Conservation (phyloP, 2,113 vertebrate genomes). For the Oryzias melastigma region DNA sequence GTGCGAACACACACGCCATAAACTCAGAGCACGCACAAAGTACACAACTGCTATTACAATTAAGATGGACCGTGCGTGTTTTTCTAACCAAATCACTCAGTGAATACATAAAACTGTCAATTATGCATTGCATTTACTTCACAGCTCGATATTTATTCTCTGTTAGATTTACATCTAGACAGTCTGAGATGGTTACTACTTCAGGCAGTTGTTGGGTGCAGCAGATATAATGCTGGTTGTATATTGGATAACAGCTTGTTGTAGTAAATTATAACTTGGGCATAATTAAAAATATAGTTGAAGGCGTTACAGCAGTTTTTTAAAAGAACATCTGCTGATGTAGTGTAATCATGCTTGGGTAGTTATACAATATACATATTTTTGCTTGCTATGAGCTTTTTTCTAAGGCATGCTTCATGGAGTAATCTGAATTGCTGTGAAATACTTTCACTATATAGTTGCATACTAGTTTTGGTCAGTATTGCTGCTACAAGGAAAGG, state of each 20-base stretch:
- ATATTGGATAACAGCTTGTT: neutral
- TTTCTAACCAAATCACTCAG: neutral
- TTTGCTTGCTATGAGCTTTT: too few species aligned
- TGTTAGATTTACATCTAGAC: slow-evolving; percentile 4
- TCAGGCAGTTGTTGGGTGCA: slow-evolving; percentile 7
- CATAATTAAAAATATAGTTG: too few species aligned
- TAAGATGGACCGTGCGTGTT: neutral
- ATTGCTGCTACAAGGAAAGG: too few species aligned
- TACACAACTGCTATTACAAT: neutral
- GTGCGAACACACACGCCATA: slow-evolving; percentile 3
- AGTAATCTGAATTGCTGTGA: too few species aligned
- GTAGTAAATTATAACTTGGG: too few species aligned
- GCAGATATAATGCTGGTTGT: neutral
- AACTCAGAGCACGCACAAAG: neutral
- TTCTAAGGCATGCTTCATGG: too few species aligned
- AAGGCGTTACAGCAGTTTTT: too few species aligned
- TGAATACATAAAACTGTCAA: neutral
- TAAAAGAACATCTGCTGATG: too few species aligned
- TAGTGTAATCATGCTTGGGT: too few species aligned
- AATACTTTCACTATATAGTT: too few species aligned
- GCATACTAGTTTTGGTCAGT: too few species aligned
- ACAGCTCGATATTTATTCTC: neutral
- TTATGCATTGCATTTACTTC: slow-evolving; percentile 1
- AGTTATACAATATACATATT: too few species aligned
- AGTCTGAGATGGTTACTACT: slow-evolving; percentile 19